phyloP scores from a whole-genome alignment of 2,797 vertebrate genomes.

The Macrochelys suwanniensis region DNA sequence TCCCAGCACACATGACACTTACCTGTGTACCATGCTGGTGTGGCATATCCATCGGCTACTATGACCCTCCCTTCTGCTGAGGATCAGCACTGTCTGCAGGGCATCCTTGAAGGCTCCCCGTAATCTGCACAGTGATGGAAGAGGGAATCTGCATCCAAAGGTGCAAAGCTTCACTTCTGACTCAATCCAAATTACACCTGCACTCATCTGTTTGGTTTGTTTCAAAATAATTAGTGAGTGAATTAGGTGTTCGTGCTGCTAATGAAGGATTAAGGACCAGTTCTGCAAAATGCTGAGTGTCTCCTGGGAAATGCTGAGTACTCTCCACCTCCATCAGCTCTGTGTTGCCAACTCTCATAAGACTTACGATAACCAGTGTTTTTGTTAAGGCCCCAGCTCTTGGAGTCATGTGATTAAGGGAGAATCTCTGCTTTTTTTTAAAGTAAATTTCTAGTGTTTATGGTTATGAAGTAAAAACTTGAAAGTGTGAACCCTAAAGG shows the following conservation, averaged over 20 bases:
- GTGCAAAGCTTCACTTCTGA: not conserved
- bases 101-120: not conserved
- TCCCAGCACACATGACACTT: not conserved
- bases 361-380: accelerated
- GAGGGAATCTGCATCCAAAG: not conserved
- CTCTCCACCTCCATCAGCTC: not conserved
- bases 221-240: not conserved
- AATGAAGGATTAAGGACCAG: not conserved
- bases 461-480: constrained; percentile 1
- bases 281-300: not conserved
- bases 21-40: not conserved
- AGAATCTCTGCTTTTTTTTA: constrained; percentile 38
- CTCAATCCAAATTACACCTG: not conserved
- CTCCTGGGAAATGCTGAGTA: not conserved
- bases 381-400: not conserved
- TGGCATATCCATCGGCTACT: not conserved
- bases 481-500: constrained; percentile 40
- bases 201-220: not conserved
- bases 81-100: not conserved
- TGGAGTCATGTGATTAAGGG: constrained; percentile 36
- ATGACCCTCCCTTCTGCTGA: not conserved
- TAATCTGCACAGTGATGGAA: not conserved
- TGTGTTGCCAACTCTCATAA: not conserved
- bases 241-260: not conserved
- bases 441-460: constrained; percentile 30